phyloP scores from a whole-genome alignment of 2,888 invertebrate species.

The Perithous albicinctus region DNA sequence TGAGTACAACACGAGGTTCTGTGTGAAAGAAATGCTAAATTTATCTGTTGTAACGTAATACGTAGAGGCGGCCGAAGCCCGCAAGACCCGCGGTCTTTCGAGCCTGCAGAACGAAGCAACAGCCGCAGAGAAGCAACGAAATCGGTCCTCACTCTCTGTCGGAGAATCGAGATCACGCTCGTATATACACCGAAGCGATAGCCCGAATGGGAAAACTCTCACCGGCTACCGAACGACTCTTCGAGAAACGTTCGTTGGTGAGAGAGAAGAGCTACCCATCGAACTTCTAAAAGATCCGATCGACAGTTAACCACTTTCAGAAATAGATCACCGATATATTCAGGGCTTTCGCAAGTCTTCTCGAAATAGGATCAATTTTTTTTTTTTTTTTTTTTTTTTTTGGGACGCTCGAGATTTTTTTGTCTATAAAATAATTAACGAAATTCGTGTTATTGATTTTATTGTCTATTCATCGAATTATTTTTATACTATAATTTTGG shows the following conservation, averaged over 20 bases:
- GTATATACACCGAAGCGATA: constrained; percentile 65
- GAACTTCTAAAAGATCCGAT: constrained; percentile 55
- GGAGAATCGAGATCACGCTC: constrained; percentile 68
- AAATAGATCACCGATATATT: constrained; percentile 63
- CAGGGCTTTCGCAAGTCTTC: constrained; percentile 56
- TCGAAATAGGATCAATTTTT: constrained; percentile 53
- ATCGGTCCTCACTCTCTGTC: constrained; percentile 56
- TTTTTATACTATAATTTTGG: no score
- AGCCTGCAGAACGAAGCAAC: constrained; percentile 14
- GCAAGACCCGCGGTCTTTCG: constrained; percentile 20
- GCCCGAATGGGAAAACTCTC: constrained; percentile 62
- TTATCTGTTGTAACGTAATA: constrained; percentile 84
- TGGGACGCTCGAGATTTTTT: background rate
- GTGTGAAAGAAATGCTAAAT: constrained; percentile 83
- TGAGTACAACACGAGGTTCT: constrained; percentile 79
- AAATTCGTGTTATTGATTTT: background rate
- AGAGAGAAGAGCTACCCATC: constrained; percentile 57
- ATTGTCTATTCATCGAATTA: background rate
- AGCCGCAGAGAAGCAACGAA: constrained; percentile 1
- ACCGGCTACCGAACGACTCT: constrained; percentile 25
- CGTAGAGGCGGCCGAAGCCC: constrained; percentile 66
- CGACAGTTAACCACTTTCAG: constrained; percentile 65
- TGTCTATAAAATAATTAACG: background rate
- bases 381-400: constrained; percentile 22
- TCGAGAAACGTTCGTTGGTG: constrained; percentile 46